phyloP scores from a whole-genome alignment of 2,113 vertebrate species.

The Patagioenas fasciata region DNA sequence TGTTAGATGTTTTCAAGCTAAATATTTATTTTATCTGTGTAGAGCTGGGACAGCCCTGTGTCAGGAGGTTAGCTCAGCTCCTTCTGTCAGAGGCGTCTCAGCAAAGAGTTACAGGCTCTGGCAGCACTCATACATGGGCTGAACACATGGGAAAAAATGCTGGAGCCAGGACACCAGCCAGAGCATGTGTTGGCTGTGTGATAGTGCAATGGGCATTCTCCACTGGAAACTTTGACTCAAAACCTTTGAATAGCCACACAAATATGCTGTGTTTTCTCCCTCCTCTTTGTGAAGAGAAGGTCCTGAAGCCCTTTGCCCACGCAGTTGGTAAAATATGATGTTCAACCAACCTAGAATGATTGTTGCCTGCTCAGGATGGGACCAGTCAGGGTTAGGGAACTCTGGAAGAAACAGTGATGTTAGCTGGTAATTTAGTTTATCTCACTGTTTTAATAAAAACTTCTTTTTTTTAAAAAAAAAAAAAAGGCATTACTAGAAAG shows the following conservation, averaged over 20 bases:
- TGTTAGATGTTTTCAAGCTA: conserved; percentile 38
- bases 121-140: not conserved
- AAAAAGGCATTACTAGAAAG: not conserved
- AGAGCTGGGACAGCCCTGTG: fast-evolving
- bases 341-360: not conserved
- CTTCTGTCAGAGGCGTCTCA: not conserved
- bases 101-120: fast-evolving
- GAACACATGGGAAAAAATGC: not conserved
- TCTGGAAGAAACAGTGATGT: not conserved
- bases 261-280: not conserved
- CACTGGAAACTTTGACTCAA: not conserved
- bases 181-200: fast-evolving
- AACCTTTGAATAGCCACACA: not conserved
- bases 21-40: conserved; percentile 36
- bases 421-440: not conserved
- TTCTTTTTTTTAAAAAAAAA: not conserved
- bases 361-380: not conserved
- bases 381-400: fast-evolving
- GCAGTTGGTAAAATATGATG: not conserved
- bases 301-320: not conserved
- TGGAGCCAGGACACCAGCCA: not conserved
- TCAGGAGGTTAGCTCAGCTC: not conserved
- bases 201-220: fast-evolving
- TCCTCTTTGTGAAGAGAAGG: not conserved
- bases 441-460: not conserved